Evolutionary conservation across 1,140 invertebrate species (phyloP).

Genomic region (Tetramorium alpestre): DNA sequence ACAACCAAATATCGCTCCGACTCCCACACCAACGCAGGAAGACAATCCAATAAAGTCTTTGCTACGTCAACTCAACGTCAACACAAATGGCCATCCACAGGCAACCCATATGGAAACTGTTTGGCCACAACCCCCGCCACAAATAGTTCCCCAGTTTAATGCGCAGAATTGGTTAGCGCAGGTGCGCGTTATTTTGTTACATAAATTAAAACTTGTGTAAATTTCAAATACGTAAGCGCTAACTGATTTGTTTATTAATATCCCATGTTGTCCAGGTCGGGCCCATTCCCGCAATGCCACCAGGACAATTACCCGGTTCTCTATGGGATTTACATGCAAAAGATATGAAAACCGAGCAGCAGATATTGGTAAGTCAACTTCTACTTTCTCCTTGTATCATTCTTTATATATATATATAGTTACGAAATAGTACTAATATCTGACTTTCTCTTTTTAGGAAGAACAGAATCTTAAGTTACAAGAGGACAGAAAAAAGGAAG

Average conservation of each 20-base stretch:
- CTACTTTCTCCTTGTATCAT: not conserved
- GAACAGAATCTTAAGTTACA: constrained; percentile 85
- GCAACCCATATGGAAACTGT: constrained; percentile 80
- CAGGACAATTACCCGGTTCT: constrained; percentile 82
- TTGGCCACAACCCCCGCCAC: constrained; percentile 81
- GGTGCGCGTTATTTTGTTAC: constrained; percentile 63
- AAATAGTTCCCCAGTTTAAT: constrained; percentile 80
- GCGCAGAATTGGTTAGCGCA: constrained; percentile 83
- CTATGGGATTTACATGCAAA: constrained; percentile 83
- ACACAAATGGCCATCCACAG: constrained; percentile 79
- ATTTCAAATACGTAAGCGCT: not conserved
- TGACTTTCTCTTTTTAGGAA: constrained; percentile 78
- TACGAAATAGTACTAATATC: not conserved
- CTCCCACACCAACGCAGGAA: constrained; percentile 73
- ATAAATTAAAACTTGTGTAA: not conserved
- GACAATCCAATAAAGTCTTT: constrained; percentile 86
- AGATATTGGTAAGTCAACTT: constrained; percentile 82
- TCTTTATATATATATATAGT: not conserved
- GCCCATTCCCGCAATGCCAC: constrained; percentile 80
- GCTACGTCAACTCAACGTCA: constrained; percentile 85
- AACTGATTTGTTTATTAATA: not conserved
- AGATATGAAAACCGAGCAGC: constrained; percentile 86
- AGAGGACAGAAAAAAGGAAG: constrained; percentile 82
- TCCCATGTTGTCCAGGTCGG: constrained; percentile 75
- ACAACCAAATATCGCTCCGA: constrained; percentile 77